Percentiles rank a stretch among this genome's conserved stretches.
These are phyloP conservation scores for Ceryle rudis DNA, from an alignment of 2,797 vertebrate genomes.

Conservation along the genomic window DNA sequence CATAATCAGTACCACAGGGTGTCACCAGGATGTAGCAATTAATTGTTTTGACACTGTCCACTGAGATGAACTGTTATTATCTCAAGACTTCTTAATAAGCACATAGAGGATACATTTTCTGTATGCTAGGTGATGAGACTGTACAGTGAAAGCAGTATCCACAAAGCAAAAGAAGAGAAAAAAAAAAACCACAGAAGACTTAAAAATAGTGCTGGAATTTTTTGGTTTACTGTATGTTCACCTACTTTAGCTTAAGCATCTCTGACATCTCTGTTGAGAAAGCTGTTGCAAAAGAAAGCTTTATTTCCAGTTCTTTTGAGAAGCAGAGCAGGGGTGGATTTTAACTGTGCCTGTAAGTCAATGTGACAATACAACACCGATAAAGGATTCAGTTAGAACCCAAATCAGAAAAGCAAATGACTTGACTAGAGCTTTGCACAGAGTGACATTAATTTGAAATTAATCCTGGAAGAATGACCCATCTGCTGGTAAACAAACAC, in stretches of 20 bases:
- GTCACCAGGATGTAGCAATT: neutral
- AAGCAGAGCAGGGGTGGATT: neutral
- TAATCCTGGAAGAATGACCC: neutral
- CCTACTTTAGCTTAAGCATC: neutral
- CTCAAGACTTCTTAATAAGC: neutral
- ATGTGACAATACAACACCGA: neutral
- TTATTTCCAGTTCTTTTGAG: neutral
- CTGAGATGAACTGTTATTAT: neutral
- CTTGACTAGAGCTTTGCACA: neutral
- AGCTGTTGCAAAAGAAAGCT: neutral
- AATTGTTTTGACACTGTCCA: neutral
- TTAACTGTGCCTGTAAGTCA: neutral
- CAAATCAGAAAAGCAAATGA: neutral
- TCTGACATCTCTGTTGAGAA: neutral
- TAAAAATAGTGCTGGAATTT: neutral
- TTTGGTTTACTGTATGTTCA: neutral
- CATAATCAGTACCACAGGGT: neutral
- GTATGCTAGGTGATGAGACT: neutral
- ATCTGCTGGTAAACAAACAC: neutral
- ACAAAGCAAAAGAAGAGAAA: neutral
- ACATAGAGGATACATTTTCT: neutral
- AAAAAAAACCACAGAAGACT: neutral
- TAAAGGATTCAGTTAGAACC: neutral
- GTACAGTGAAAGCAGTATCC: neutral
- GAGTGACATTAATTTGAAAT: neutral